These are phyloP conservation scores for Coecobrya sp. DNA, from an alignment of 2,888 invertebrate species.

Conservation along the genomic window DNA sequence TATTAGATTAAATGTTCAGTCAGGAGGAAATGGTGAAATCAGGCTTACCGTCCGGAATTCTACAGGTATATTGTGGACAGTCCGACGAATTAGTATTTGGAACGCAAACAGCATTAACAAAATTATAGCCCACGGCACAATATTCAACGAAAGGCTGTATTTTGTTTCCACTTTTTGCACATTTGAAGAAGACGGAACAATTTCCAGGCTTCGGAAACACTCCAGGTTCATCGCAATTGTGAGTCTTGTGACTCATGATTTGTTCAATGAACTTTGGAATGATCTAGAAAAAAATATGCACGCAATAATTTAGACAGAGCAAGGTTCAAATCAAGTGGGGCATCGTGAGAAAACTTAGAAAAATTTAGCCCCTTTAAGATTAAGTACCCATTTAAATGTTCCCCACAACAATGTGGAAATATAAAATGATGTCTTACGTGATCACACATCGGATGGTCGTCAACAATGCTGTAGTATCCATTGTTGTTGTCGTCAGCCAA, in stretches of 20 bases:
- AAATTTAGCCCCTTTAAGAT: too few relatives aligned
- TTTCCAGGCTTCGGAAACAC: slow-evolving; percentile 81
- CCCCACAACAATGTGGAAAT: not conserved
- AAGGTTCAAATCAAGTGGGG: not conserved
- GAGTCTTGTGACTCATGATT: slow-evolving; percentile 60
- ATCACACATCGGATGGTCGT: slow-evolving; percentile 53
- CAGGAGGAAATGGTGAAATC: not conserved
- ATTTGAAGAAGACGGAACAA: slow-evolving; percentile 82
- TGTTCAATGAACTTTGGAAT: slow-evolving; percentile 79
- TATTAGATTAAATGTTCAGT: not conserved
- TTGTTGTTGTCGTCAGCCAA: not conserved
- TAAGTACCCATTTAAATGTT: not conserved
- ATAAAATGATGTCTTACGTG: slow-evolving; percentile 42
- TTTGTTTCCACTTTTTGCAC: slow-evolving; percentile 62
- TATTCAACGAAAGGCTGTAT: slow-evolving; percentile 79
- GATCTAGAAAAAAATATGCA: slow-evolving; percentile 47
- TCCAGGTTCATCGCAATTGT: slow-evolving; percentile 68
- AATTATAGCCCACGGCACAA: slow-evolving; percentile 80
- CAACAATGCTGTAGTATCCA: slow-evolving; percentile 21
- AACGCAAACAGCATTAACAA: slow-evolving; percentile 74
- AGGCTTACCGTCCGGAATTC: slow-evolving; percentile 68
- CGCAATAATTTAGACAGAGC: not conserved
- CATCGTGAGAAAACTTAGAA: not conserved
- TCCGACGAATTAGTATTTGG: slow-evolving; percentile 78
- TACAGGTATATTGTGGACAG: slow-evolving; percentile 81